Percentiles rank a stretch among this genome's conserved stretches.
These are phyloP conservation scores for Agrotis ipsilon DNA, from an alignment of 2,888 invertebrate genomes.

Conservation along the genomic window DNA sequence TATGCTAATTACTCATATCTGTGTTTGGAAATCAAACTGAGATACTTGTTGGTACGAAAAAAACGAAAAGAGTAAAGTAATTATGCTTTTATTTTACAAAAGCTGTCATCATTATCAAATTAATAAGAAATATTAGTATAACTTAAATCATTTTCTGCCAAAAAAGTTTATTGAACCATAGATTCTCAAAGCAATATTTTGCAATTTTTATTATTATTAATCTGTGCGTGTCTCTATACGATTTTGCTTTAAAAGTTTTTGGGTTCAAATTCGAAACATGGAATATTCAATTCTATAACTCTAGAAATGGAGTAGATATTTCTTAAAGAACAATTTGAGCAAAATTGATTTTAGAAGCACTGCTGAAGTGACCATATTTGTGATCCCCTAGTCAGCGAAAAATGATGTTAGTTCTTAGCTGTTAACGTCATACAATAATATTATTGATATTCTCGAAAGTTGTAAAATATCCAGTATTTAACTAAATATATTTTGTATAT, in stretches of 20 bases:
- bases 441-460: background rate
- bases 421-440: conserved; percentile 4
- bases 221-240: no score
- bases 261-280: no score
- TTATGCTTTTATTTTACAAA: conserved; percentile 11
- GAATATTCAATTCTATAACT: no score
- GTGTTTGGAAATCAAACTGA: conserved; percentile 60
- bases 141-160: conserved; percentile 13
- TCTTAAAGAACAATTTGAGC: no score
- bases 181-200: background rate
- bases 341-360: no score
- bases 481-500: conserved; percentile 33
- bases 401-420: background rate
- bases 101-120: conserved; percentile 32
- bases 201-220: no score
- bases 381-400: no score
- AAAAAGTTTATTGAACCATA: conserved; percentile 2
- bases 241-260: no score
- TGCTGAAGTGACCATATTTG: no score
- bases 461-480: conserved; percentile 46
- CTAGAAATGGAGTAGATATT: no score
- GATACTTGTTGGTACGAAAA: conserved; percentile 31
- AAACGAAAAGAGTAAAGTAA: conserved; percentile 16
- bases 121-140: conserved; percentile 5
- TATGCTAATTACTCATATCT: conserved; percentile 74